Percentiles rank a stretch among this genome's conserved stretches.
phyloP scores from a whole-genome alignment of 2,888 invertebrate genomes.

The Cephus spinipes region DNA sequence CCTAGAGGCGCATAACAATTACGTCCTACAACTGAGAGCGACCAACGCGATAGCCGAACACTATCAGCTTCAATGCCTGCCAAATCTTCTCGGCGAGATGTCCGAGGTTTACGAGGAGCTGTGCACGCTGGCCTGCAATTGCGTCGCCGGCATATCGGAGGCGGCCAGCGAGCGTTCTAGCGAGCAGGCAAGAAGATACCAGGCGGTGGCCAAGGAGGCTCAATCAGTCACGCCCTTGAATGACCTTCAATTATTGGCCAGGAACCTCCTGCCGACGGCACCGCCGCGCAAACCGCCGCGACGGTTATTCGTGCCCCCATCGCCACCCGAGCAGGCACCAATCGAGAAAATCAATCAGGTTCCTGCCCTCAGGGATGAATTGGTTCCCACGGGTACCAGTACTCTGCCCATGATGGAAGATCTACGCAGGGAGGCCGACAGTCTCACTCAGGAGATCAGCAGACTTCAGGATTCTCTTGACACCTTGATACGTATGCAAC shows the following conservation, averaged over 20 bases:
- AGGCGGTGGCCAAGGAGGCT: conserved; percentile 81
- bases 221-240: conserved; percentile 79
- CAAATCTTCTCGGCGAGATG: conserved; percentile 88
- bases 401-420: conserved; percentile 85
- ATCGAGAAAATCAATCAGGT: conserved; percentile 61
- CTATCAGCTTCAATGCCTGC: conserved; percentile 87
- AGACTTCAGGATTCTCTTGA: conserved; percentile 88
- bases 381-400: conserved; percentile 81
- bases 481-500: conserved; percentile 84
- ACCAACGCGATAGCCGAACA: conserved; percentile 94
- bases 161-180: conserved; percentile 89
- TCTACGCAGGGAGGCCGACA: conserved; percentile 78
- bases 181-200: conserved; percentile 87
- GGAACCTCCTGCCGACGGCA: conserved; percentile 68
- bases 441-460: conserved; percentile 76
- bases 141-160: conserved; percentile 80
- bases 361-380: conserved; percentile 84
- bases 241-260: conserved; percentile 83
- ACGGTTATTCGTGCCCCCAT: conserved; percentile 77
- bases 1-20: conserved; percentile 93
- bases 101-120: conserved; percentile 94
- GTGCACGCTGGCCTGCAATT: conserved; percentile 69
- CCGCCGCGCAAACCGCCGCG: conserved; percentile 65
- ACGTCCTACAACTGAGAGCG: conserved; percentile 91
- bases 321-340: conserved; percentile 69